Conservation (phyloP, 2,888 invertebrate genomes). For the Limenitis camilla region DNA sequence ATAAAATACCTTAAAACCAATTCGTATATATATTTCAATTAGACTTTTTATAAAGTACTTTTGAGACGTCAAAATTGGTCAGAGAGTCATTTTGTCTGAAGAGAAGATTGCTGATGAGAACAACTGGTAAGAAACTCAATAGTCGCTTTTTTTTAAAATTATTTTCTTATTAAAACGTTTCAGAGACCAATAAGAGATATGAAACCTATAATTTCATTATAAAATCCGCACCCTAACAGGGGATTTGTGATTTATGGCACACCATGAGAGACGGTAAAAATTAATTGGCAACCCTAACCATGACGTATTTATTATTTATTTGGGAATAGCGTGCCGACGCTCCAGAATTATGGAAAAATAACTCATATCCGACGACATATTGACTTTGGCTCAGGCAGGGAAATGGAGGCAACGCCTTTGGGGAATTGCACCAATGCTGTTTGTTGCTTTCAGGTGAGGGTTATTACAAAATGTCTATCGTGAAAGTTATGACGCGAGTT, state of each 20-base stretch:
- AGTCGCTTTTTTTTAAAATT: no score
- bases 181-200: no score
- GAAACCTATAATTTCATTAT: no score
- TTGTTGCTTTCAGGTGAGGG: conserved; percentile 29
- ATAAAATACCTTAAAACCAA: no score
- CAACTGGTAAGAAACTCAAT: no score
- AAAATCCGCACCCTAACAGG: background rate
- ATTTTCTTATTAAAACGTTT: no score
- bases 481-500: conserved; percentile 21
- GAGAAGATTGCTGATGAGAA: no score
- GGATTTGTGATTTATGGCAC: background rate
- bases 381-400: conserved; percentile 55
- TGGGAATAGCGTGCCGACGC: conserved; percentile 52
- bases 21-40: no score
- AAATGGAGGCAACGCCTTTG: conserved; percentile 50
- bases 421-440: conserved; percentile 59
- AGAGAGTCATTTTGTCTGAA: no score
- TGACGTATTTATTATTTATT: conserved; percentile 73
- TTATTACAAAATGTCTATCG: conserved; percentile 22
- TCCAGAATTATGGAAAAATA: conserved; percentile 67
- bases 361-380: conserved; percentile 68
- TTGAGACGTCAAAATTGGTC: no score
- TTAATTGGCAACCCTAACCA: conserved; percentile 15
- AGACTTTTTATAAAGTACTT: no score
- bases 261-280: conserved; percentile 3